Evolutionary conservation across 2,113 vertebrate species (phyloP).

Genomic region (Machaerirhynchus nigripectus): DNA sequence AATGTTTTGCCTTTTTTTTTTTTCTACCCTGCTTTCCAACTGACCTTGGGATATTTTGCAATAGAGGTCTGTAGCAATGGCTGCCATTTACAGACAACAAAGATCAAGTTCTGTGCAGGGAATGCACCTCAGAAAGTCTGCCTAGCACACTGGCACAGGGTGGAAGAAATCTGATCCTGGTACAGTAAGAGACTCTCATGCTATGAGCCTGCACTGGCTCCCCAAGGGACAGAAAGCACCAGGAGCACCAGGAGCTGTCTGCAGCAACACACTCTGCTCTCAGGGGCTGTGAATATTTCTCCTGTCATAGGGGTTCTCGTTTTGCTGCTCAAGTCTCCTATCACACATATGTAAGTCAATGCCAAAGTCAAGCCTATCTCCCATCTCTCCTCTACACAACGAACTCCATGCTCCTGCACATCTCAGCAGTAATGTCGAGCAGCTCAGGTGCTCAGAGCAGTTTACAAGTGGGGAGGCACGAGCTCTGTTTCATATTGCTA

Average conservation of each 20-base stretch:
- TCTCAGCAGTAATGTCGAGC: accelerated
- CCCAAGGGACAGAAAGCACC: background rate
- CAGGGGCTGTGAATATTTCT: background rate
- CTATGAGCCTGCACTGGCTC: background rate
- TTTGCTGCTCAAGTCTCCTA: background rate
- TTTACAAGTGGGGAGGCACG: accelerated
- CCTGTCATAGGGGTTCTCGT: background rate
- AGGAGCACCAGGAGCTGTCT: background rate
- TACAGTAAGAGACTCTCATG: background rate
- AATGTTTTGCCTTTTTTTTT: background rate
- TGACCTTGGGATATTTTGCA: background rate
- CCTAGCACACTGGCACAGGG: background rate
- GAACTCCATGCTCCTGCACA: background rate
- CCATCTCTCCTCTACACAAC: background rate
- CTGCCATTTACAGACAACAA: background rate
- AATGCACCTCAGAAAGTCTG: background rate
- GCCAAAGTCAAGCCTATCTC: background rate
- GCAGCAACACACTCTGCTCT: background rate
- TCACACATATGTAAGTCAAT: background rate
- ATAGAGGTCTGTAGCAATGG: background rate
- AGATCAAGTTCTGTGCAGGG: background rate
- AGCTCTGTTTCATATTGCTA: background rate
- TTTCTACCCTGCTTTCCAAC: background rate
- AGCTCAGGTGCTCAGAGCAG: background rate
- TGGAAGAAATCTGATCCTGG: background rate